Base-by-base conservation (phyloP, 37 sponge, comb jelly and placozoan genomes). In the Diacarnus erythraeanus region DNA sequence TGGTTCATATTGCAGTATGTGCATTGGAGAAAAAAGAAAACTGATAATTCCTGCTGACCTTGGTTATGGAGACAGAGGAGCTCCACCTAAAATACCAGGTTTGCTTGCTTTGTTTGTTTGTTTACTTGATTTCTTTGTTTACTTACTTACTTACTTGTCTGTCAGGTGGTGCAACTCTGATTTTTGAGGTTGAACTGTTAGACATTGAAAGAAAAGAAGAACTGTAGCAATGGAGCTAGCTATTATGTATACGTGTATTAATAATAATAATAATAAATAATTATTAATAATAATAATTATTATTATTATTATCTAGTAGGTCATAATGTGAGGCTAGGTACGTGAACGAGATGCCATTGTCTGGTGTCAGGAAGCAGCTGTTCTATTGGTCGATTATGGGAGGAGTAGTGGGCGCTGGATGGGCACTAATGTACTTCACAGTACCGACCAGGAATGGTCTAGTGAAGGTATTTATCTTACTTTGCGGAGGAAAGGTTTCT, bases 31-130 rank as follows among this genome's bases (percentile, higher is more conserved):
- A 80, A 96, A 93, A 71, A 51, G 97, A 31, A 81, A 82, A 41
- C 83, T 96, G 57, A 87, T 87, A 0, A 96, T 96, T 57, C 97
- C 97, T 1, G 39, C 93, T 69, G 90, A 96, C 9, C 84, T 95
- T 22, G 95, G 93, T 6, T 96, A 96, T 78, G 97, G 97, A 42
- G 97, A 96, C 31, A 54, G 86, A 38, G 97, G 97, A 38, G 88
- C 97, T 44, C 97, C 97, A 18, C 97, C 97, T 37, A 93, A 93
- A 64, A 96, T 96, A 21, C 93, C 93, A 79, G 92, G 93, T 88
- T 6, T 5, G 65, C 2, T 23, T 27, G 6, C 23, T 20, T 12
- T 51, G 38, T 36, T 43, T 41, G 23, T 40, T 59, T 65, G 15
- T 80, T 6, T 39, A 3, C 22, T 69, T n/a, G n/a, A n/a, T n/a